phyloP scores from a whole-genome alignment of 2,888 invertebrate species.

The Hedya salicella region DNA sequence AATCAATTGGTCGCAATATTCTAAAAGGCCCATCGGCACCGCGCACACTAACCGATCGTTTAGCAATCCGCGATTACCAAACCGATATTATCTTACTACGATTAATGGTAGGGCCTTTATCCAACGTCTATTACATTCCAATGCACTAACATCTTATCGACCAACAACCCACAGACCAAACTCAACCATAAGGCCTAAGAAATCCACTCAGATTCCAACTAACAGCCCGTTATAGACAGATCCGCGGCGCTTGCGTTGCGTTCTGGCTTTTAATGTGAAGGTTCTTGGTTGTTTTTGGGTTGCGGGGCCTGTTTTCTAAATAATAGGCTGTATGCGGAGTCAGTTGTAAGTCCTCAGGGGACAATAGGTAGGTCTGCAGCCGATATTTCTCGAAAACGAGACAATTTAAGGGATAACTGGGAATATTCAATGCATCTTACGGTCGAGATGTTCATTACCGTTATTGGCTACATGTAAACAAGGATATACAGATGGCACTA shows the following conservation, averaged over 20 bases:
- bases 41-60: constrained; percentile 73
- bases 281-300: constrained; percentile 49
- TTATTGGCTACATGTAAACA: background rate
- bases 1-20: constrained; percentile 35
- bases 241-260: constrained; percentile 36
- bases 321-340: constrained; percentile 68
- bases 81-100: constrained; percentile 78
- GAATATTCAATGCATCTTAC: constrained; percentile 66
- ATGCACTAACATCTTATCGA: constrained; percentile 55
- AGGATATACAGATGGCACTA: too few relatives aligned
- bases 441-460: constrained; percentile 15
- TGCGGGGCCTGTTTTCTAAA: constrained; percentile 42
- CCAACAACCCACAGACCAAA: constrained; percentile 46
- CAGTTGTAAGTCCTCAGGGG: constrained; percentile 77
- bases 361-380: constrained; percentile 77
- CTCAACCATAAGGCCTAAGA: constrained; percentile 42
- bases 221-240: constrained; percentile 43
- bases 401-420: constrained; percentile 77
- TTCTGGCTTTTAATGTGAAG: constrained; percentile 42
- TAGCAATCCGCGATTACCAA: constrained; percentile 79
- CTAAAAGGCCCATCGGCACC: constrained; percentile 64
- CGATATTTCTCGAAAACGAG: constrained; percentile 78
- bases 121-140: constrained; percentile 69
- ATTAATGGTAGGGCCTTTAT: constrained; percentile 80
- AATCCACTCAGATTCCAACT: constrained; percentile 46